Conservation (phyloP, 2,113 vertebrate genomes). For the Halcyon malimbica region DNA sequence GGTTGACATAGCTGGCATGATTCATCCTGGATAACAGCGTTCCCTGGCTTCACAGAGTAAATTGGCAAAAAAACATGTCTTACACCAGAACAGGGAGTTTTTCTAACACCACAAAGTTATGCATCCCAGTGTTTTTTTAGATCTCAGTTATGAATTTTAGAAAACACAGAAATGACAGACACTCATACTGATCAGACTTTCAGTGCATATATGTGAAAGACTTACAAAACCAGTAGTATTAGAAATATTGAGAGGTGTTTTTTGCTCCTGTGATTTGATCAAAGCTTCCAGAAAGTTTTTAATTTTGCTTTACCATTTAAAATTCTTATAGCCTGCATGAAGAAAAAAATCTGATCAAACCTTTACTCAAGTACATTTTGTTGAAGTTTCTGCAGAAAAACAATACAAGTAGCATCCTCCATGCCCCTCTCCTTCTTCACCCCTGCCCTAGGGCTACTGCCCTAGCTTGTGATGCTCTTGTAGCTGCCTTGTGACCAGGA, state of each 20-base stretch:
- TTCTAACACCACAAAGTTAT: neutral
- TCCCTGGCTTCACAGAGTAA: neutral
- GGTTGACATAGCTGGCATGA: accelerated
- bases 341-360: neutral
- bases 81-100: neutral
- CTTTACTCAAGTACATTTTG: neutral
- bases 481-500: neutral
- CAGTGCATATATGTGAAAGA: accelerated
- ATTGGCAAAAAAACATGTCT: neutral
- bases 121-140: neutral
- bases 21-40: neutral
- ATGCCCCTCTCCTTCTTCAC: accelerated
- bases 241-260: neutral
- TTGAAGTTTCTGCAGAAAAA: neutral
- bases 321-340: neutral
- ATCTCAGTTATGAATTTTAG: neutral
- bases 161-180: neutral
- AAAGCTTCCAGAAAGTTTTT: neutral
- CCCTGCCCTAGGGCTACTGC: neutral
- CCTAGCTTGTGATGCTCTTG: neutral
- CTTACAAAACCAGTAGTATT: neutral
- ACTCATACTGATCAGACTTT: neutral
- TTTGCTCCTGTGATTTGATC: neutral
- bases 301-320: neutral
- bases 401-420: neutral